A percentile compares a stretch with the other conserved stretches of the same genome.
Conservation (phyloP, 2,113 vertebrate genomes). For the Gavia stellata region DNA sequence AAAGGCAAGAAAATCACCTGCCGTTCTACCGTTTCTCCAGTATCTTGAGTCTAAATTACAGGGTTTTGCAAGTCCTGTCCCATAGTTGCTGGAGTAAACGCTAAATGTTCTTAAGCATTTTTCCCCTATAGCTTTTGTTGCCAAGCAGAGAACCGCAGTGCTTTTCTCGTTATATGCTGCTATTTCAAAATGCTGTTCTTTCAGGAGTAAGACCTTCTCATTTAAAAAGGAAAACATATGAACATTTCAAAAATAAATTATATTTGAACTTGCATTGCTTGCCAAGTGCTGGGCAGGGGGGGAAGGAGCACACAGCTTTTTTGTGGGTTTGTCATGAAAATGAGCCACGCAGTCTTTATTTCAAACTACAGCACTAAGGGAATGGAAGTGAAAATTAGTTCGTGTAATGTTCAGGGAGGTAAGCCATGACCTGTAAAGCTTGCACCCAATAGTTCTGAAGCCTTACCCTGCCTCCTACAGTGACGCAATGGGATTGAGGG, state of each 20-base stretch:
- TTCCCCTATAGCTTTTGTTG: not conserved
- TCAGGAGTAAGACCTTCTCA: not conserved
- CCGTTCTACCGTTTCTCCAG: not conserved
- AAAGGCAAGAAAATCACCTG: not conserved
- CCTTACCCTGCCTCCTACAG: not conserved
- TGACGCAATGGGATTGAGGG: not conserved
- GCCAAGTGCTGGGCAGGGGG: not conserved
- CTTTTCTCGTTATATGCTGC: not conserved
- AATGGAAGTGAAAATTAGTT: constrained; percentile 27
- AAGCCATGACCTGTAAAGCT: not conserved
- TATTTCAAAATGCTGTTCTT: constrained; percentile 3
- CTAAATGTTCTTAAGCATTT: constrained; percentile 2
- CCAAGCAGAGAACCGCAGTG: not conserved
- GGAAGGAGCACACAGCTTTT: not conserved
- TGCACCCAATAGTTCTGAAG: not conserved
- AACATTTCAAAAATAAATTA: constrained; percentile 23
- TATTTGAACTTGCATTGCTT: constrained; percentile 19
- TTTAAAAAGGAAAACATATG: not conserved
- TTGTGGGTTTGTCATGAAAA: constrained; percentile 12
- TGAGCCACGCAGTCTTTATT: not conserved
- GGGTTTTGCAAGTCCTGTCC: not conserved
- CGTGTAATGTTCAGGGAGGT: not conserved
- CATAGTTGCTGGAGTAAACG: not conserved
- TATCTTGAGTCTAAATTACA: not conserved
- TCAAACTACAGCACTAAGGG: not conserved